Conservation (phyloP, 2,888 invertebrate species). For the Trypoxylon attenuatum region DNA sequence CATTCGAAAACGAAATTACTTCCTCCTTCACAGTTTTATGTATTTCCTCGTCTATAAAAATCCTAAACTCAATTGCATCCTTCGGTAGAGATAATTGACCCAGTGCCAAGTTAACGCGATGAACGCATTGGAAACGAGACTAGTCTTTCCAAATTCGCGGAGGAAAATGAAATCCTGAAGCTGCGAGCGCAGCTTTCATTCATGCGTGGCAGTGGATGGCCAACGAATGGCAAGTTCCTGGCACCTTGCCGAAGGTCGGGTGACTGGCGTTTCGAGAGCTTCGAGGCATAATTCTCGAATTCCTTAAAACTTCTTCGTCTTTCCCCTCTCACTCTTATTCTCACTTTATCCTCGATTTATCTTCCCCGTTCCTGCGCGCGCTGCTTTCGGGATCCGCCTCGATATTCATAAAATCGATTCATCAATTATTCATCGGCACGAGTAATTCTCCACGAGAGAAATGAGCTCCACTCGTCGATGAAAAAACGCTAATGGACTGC, state of each 20-base stretch:
- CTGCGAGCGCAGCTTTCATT: no score
- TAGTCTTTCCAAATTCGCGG: no score
- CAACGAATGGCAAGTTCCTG: conserved; percentile 9
- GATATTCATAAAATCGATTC: not conserved
- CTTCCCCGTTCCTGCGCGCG: not conserved
- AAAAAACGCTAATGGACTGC: not conserved
- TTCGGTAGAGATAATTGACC: no score
- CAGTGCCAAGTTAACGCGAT: no score
- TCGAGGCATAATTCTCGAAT: conserved; percentile 19
- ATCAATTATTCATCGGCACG: not conserved
- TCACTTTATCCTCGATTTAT: not conserved
- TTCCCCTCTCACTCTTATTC: not conserved
- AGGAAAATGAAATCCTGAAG: no score
- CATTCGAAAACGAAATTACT: no score
- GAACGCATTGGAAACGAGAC: no score
- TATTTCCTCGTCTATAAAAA: no score
- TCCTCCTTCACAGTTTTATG: no score
- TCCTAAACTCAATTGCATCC: no score
- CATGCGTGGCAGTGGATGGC: conserved; percentile 19
- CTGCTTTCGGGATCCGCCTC: not conserved
- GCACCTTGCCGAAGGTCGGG: conserved; percentile 41
- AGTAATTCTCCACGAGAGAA: not conserved
- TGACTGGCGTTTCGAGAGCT: conserved; percentile 17
- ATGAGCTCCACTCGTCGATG: no score
- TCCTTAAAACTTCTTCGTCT: conserved; percentile 27